phyloP scores from a whole-genome alignment of 1,140 invertebrate genomes.

The Drosophila trapezifrons region DNA sequence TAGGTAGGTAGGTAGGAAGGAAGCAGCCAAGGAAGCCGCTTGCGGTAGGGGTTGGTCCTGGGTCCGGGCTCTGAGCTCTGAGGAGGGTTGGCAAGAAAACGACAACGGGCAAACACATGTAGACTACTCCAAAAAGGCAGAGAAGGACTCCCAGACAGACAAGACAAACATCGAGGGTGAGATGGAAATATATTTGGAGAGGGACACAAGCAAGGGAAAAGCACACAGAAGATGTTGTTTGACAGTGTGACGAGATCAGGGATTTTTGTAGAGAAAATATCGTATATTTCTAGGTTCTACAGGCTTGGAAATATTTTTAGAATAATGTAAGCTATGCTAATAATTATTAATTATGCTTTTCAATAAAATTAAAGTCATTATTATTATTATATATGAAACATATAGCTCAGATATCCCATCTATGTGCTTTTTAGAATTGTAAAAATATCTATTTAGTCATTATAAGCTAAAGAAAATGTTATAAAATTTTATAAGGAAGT shows the following conservation, averaged over 20 bases:
- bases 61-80: background rate
- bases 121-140: constrained; percentile 45
- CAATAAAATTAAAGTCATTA: background rate
- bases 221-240: constrained; percentile 11
- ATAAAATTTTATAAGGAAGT: no score
- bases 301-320: background rate
- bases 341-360: background rate
- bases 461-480: no score
- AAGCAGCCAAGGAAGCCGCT: constrained; percentile 9
- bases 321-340: no score
- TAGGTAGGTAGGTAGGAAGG: background rate
- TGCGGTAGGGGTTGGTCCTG: constrained; percentile 14
- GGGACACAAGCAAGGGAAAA: background rate
- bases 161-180: constrained; percentile 51
- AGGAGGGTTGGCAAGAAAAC: constrained; percentile 23
- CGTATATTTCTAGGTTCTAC: no score
- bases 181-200: constrained; percentile 35
- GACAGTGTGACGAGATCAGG: constrained; percentile 13
- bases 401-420: background rate
- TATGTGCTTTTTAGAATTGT: background rate
- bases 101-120: constrained; percentile 55
- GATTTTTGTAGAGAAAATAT: background rate
- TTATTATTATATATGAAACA: background rate
- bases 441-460: no score
- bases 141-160: constrained; percentile 49